phyloP scores from a whole-genome alignment of 2,797 vertebrate species.

The Picus viridis region DNA sequence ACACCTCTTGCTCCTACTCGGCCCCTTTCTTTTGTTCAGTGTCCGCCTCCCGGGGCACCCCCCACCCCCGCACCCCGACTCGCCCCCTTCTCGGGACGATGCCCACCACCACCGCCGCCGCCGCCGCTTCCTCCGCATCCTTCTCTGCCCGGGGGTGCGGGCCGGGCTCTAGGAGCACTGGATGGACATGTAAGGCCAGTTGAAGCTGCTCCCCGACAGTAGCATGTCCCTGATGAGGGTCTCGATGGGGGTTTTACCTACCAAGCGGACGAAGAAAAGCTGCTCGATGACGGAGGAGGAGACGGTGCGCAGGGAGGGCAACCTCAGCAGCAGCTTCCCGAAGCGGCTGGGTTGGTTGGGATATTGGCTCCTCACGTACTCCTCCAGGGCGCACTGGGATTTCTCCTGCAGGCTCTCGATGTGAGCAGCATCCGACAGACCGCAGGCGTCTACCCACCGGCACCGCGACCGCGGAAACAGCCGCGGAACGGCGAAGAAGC shows the following conservation, averaged over 20 bases:
- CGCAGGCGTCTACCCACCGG: slow-evolving; percentile 89
- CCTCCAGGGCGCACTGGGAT: slow-evolving; percentile 97
- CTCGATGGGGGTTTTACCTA: slow-evolving; percentile 99
- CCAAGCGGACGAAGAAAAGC: slow-evolving; percentile 99
- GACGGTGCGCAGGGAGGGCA: slow-evolving; percentile 95
- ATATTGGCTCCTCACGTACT: slow-evolving; percentile 97
- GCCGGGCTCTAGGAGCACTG: slow-evolving; percentile 92
- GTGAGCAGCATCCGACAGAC: slow-evolving; percentile 97
- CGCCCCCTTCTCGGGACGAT: background rate
- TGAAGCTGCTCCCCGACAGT: slow-evolving; percentile 99
- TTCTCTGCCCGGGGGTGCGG: slow-evolving; percentile 44
- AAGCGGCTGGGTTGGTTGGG: slow-evolving; percentile 99
- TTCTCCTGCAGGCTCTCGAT: slow-evolving; percentile 99
- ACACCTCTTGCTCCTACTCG: slow-evolving; percentile 68
- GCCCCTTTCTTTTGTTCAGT: slow-evolving; percentile 66
- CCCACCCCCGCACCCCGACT: slow-evolving; percentile 19
- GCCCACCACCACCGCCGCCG: background rate
- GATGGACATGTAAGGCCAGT: slow-evolving; percentile 99
- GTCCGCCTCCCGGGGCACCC: slow-evolving; percentile 6
- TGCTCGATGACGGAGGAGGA: slow-evolving; percentile 98
- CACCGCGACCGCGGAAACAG: slow-evolving; percentile 27
- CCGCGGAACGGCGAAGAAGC: background rate
- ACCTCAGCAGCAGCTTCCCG: slow-evolving; percentile 95
- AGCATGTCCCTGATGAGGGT: slow-evolving; percentile 99
- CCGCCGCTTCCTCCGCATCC: slow-evolving; percentile 43